Percentiles rank a stretch among this genome's conserved stretches.
phyloP scores from a whole-genome alignment of 2,888 invertebrate species.

The Scotopteryx bipunctaria region DNA sequence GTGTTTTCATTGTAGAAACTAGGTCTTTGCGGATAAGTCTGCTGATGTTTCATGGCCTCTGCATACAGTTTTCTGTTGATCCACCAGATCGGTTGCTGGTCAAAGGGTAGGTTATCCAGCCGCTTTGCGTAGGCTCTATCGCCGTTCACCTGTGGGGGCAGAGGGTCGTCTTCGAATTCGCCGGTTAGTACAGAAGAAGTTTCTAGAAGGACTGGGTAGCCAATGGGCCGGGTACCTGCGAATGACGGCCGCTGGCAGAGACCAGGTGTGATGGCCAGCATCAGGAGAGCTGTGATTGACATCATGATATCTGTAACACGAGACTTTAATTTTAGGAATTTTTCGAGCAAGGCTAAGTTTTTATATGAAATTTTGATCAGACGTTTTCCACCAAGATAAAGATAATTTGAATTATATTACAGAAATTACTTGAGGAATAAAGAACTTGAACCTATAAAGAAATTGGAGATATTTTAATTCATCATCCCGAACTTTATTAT shows the following conservation, averaged over 20 bases:
- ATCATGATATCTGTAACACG: conserved; percentile 33
- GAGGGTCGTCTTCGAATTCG: neutral
- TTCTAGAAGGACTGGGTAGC: conserved; percentile 28
- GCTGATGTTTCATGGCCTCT: conserved; percentile 73
- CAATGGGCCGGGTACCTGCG: conserved; percentile 41
- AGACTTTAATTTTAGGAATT: too few relatives aligned
- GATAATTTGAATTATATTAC: too few relatives aligned
- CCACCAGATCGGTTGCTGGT: conserved; percentile 86
- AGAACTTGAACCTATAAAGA: too few relatives aligned
- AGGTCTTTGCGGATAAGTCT: conserved; percentile 49
- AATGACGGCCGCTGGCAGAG: conserved; percentile 42
- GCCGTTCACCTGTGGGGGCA: conserved; percentile 38
- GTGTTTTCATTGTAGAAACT: conserved; percentile 49
- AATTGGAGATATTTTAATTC: too few relatives aligned
- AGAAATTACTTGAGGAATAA: too few relatives aligned
- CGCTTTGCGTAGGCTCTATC: conserved; percentile 32
- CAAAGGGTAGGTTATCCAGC: conserved; percentile 71
- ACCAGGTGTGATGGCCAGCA: conserved; percentile 30
- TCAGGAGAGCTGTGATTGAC: conserved; percentile 16
- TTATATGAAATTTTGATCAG: too few relatives aligned
- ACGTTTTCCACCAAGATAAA: too few relatives aligned
- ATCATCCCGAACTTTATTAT: too few relatives aligned
- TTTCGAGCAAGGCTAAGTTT: too few relatives aligned
- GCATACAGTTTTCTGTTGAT: conserved; percentile 84
- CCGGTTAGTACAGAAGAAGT: neutral